Evolutionary conservation across 2,797 vertebrate species (phyloP).

Genomic region (Chelon auratus): DNA sequence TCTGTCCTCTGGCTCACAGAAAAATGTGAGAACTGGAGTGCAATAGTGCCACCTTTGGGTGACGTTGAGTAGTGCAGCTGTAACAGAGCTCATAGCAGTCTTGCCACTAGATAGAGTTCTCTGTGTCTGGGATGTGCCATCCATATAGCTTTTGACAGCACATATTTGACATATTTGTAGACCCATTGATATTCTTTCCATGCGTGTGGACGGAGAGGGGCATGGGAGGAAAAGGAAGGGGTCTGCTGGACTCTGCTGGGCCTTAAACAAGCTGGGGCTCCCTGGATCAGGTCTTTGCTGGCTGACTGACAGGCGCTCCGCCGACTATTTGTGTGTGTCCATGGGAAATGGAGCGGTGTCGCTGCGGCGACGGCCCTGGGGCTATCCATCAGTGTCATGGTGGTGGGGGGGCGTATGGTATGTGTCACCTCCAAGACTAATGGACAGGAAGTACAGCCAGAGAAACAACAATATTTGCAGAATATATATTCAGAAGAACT

Average conservation of each 20-base stretch:
- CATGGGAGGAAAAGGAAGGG: conserved; percentile 39
- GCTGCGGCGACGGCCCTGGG: conserved; percentile 74
- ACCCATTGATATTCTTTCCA: conserved; percentile 34
- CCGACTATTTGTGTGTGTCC: conserved; percentile 85
- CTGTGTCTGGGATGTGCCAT: conserved; percentile 37
- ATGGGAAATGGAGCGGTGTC: conserved; percentile 86
- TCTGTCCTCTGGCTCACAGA: conserved; percentile 20
- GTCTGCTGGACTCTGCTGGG: conserved; percentile 40
- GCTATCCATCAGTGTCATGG: conserved; percentile 89
- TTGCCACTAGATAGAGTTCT: conserved; percentile 27
- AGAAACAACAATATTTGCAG: conserved; percentile 89
- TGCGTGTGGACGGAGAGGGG: conserved; percentile 20
- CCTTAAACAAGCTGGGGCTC: conserved; percentile 68
- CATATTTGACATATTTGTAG: conserved; percentile 47
- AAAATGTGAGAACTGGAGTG: conserved; percentile 59
- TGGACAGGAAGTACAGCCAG: conserved; percentile 88
- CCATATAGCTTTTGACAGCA: conserved; percentile 46
- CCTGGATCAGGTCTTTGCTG: conserved; percentile 54
- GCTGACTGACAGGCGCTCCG: conserved; percentile 80
- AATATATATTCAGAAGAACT: conserved; percentile 82
- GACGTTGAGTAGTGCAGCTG: conserved; percentile 46
- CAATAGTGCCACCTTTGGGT: conserved; percentile 83
- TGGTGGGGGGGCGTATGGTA: conserved; percentile 69
- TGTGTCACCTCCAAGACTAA: conserved; percentile 87
- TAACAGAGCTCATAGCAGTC: conserved; percentile 18